Evolutionary conservation across 92 coral and sea anemone genomes (phyloP), one percentile per base, ranked within the genome.

Genomic region (Umimayanthus kanabou): DNA sequence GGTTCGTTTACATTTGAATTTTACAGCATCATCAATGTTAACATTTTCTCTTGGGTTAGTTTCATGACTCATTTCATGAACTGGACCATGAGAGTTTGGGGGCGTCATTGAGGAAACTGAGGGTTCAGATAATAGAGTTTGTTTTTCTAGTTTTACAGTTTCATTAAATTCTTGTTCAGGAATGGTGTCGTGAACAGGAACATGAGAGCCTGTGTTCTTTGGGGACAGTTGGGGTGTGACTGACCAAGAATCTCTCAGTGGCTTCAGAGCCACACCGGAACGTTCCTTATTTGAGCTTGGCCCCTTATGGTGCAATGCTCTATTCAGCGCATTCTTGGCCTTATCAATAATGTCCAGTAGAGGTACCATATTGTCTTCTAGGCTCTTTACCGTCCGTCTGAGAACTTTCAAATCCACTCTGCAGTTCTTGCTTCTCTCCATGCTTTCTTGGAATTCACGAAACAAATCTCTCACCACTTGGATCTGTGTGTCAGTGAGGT

Each of bases 361-460:
- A 6, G 89, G 89, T 6, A 85, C 39, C 22, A 85, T 57, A 23
- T 74, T 53, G 25, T 53, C 39, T 58, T 75, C 82, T 40, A 85
- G 50, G 39, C 76, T 82, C 13, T 33, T 14, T 2, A 85, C 89
- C 18, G 74, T 37, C 39, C 74, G 25, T 1, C 43, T 84, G 25
- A 91, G 90, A 37, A 90, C 64, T 0, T 75, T 71, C 1, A 93
- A 82, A 77, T 55, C 45, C 2, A 23, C 25, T 20, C 82, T 16
- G 70, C 95, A 91, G 3, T 39, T 78, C 39, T 83, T 81, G 77
- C 79, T 82, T 70, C 42, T 69, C 50, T 88, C 73, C 70, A 76
- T 42, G 50, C 77, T 85, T 6, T 82, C 84, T 40, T 82, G 58
- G 73, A 91, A 93, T 26, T 89, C 86, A 4, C 67, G 40, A 42